Evolutionary conservation across 1,140 invertebrate species (phyloP), one percentile per base, ranked within the genome.

Genomic region (Eulimnadia texana): DNA sequence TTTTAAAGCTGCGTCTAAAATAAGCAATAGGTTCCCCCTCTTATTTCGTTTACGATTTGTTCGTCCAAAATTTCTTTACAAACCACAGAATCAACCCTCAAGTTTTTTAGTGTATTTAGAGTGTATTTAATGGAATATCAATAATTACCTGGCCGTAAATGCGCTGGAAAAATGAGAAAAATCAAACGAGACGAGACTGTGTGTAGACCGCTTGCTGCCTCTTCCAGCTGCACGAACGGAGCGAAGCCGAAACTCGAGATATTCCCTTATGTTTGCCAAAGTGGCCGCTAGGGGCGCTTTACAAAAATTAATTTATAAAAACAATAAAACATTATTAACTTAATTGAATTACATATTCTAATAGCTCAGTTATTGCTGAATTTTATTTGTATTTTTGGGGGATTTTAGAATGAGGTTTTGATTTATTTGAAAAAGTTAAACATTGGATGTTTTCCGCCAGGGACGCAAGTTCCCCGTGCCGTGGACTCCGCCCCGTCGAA

Each of bases 111-210:
- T 42, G 33, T 54, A 3, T 13, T 22, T 3, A 9, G 28, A n/a
- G 3, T 24, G 28, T 54, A 20, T 54, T 3, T 24, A 50, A 50
- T 50, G 19, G 19, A 2, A n/a, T 50, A 6, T 54, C 24, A 22
- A 11, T 20, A n/a, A 23, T 61, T 61, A 61, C 60, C 50, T 29
- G 60, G 60, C 60, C 60, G 60, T 33, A 54, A 54, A 47, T 52
- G 60, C 60, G 60, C 50, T 27, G 42, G 53, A 61, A 23, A 60
- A 50, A 24, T 20, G 33, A 29, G 22, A 51, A 61, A 61, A 33
- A 22, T 28, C 52, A 3, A 23, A 28, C 16, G 25, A 55, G 50
- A 57, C n/a, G 25, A 61, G 42, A 61, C 27, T 50, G 42, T 24
- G 58, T 24, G 20, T n/a, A 23, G 23, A 24, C 42, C 19, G 24